phyloP scores from a whole-genome alignment of 2,113 vertebrate genomes.

The Gallinago paraguaiae region DNA sequence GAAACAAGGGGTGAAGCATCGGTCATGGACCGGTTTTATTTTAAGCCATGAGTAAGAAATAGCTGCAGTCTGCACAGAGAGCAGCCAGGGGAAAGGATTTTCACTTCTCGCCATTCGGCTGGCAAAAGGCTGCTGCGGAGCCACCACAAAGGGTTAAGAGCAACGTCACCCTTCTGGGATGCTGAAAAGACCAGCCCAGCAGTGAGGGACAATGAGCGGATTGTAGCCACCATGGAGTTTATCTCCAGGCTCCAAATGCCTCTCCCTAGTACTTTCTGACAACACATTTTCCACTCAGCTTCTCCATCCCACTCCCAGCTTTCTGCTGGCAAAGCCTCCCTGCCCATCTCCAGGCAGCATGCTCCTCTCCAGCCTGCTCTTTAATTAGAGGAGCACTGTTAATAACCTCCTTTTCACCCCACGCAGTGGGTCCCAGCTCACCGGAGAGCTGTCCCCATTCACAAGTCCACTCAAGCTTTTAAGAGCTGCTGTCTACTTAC shows the following conservation, averaged over 20 bases:
- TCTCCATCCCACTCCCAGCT: background rate
- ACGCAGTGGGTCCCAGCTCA: background rate
- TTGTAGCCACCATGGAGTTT: background rate
- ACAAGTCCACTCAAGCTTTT: background rate
- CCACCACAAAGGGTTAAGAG: background rate
- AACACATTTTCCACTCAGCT: background rate
- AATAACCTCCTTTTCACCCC: background rate
- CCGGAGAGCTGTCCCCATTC: background rate
- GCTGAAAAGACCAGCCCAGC: background rate
- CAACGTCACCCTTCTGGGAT: background rate
- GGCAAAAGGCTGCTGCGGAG: background rate
- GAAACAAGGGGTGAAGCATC: background rate
- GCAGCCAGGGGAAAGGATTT: background rate
- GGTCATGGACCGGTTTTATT: rapidly evolving
- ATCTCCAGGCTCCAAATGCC: background rate
- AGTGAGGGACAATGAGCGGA: background rate
- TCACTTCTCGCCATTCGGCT: background rate
- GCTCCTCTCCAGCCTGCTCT: background rate
- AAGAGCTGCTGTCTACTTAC: background rate
- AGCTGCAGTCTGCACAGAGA: background rate
- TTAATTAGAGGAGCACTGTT: background rate
- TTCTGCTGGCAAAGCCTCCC: background rate
- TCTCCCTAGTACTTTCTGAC: background rate
- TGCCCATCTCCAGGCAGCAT: background rate
- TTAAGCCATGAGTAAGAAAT: background rate